phyloP scores from a whole-genome alignment of 2,113 vertebrate species.

The Larimichthys crocea region DNA sequence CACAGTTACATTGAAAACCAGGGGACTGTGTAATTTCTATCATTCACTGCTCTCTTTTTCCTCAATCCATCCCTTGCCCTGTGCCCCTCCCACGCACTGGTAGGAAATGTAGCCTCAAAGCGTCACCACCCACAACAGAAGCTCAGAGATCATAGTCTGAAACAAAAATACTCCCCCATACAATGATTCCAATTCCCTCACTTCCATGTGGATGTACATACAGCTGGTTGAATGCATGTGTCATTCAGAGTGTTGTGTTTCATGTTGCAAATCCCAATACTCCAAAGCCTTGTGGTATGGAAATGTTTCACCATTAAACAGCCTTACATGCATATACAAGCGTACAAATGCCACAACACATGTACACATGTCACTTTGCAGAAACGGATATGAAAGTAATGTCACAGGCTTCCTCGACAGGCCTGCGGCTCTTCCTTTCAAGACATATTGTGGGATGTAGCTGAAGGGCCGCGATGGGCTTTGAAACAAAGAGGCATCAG shows the following conservation, averaged over 20 bases:
- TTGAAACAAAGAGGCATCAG: constrained; percentile 42
- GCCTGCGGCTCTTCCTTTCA: constrained; percentile 19
- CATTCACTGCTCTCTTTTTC: constrained; percentile 16
- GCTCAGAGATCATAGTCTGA: constrained; percentile 49
- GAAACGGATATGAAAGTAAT: constrained; percentile 7
- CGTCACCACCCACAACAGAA: constrained; percentile 51
- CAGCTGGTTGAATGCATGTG: background rate
- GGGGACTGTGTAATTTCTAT: constrained; percentile 55
- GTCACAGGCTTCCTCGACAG: constrained; percentile 12
- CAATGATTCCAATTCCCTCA: constrained; percentile 10
- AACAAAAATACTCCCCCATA: constrained; percentile 26
- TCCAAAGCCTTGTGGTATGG: constrained; percentile 16
- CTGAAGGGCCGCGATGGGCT: constrained; percentile 22
- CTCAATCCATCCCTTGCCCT: constrained; percentile 44
- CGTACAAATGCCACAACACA: background rate
- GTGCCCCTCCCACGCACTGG: constrained; percentile 57
- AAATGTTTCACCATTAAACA: constrained; percentile 30
- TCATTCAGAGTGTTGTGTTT: background rate
- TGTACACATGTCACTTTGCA: constrained; percentile 5
- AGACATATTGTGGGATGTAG: constrained; percentile 2
- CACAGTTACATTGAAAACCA: constrained; percentile 49
- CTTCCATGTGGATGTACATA: constrained; percentile 13
- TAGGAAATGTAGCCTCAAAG: constrained; percentile 65
- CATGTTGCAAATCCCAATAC: constrained; percentile 24
- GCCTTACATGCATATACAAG: constrained; percentile 6